Evolutionary conservation across 2,113 vertebrate species (phyloP).

Genomic region (Psittacus erithacus): DNA sequence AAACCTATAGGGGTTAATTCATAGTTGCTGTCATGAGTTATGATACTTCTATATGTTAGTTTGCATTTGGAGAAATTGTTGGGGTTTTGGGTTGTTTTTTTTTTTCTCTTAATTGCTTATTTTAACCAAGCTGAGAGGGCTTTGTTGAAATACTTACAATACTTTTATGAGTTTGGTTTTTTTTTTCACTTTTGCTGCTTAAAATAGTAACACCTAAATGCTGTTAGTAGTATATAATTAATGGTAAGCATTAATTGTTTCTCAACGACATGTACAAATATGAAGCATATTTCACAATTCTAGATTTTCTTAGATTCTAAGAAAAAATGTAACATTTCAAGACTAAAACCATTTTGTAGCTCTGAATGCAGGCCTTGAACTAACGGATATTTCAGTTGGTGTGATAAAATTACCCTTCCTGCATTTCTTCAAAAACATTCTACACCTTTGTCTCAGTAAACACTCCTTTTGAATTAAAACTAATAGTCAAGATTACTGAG

Average conservation of each 20-base stretch:
- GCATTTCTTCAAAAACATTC: background rate
- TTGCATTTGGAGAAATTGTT: background rate
- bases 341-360: background rate
- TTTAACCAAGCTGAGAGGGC: background rate
- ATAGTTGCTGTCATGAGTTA: background rate
- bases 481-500: background rate
- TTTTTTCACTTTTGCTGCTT: background rate
- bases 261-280: background rate
- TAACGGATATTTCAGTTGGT: background rate
- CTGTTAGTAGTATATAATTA: background rate
- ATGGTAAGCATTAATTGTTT: background rate
- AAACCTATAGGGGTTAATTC: background rate
- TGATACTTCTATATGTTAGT: background rate
- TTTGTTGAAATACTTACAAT: background rate
- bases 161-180: background rate
- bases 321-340: background rate
- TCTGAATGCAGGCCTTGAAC: background rate
- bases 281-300: background rate
- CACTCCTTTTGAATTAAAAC: background rate
- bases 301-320: background rate
- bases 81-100: background rate
- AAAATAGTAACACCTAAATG: background rate
- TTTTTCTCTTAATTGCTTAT: background rate
- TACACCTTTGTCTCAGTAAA: background rate
- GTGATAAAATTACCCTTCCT: background rate